Evolutionary conservation across 2,797 vertebrate species (phyloP).

Genomic region (Pelobates cultripes): DNA sequence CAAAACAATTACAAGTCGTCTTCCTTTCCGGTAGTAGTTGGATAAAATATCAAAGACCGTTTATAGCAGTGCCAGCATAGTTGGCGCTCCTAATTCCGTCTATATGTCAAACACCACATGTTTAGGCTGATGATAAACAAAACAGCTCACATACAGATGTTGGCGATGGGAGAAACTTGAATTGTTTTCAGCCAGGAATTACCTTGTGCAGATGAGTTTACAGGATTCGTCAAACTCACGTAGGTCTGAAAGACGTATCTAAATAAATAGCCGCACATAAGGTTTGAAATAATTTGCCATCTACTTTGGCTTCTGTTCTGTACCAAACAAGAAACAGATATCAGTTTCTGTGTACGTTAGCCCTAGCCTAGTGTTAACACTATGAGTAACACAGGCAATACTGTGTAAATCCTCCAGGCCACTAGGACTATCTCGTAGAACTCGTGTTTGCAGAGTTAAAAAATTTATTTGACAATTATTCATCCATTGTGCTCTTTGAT

Average conservation of each 20-base stretch:
- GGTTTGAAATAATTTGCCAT: slow-evolving; percentile 44
- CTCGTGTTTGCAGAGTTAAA: too few relatives aligned
- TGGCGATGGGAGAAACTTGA: slow-evolving; percentile 9
- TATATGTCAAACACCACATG: slow-evolving; percentile 32
- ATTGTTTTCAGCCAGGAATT: slow-evolving; percentile 25
- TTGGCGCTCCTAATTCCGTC: slow-evolving; percentile 43
- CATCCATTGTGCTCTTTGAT: too few relatives aligned
- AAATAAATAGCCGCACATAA: slow-evolving; percentile 45
- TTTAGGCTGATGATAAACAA: slow-evolving; percentile 43
- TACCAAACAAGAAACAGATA: slow-evolving; percentile 44
- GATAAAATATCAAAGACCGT: slow-evolving; percentile 26
- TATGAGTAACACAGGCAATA: too few relatives aligned
- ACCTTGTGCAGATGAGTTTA: slow-evolving; percentile 40
- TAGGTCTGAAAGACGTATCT: slow-evolving; percentile 37
- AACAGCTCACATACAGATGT: slow-evolving; percentile 31
- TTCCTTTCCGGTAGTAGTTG: not conserved
- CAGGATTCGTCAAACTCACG: slow-evolving; percentile 33
- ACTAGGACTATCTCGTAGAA: too few relatives aligned
- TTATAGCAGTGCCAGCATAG: slow-evolving; percentile 13
- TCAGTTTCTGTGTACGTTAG: slow-evolving; percentile 9
- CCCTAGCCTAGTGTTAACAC: too few relatives aligned
- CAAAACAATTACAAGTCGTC: slow-evolving; percentile 18
- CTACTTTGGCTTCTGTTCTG: slow-evolving; percentile 53
- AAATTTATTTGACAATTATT: too few relatives aligned
- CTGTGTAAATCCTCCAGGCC: too few relatives aligned